These are phyloP conservation scores for Petrophora chlorosata DNA, from an alignment of 2,888 invertebrate genomes.

Conservation along the genomic window DNA sequence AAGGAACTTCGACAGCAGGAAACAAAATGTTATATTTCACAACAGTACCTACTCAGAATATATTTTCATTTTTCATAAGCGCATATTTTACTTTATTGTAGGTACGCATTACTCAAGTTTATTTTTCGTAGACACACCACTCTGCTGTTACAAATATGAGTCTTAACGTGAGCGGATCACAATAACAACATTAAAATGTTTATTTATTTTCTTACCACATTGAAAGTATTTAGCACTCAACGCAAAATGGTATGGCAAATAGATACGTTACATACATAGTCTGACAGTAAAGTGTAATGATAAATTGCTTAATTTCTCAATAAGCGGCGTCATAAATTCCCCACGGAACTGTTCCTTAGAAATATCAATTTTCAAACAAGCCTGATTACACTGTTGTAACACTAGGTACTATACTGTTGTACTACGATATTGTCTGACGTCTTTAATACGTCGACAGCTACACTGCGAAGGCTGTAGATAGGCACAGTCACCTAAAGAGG, in stretches of 20 bases:
- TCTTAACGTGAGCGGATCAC: too few species aligned
- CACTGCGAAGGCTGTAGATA: slow-evolving; percentile 19
- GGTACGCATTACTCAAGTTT: too few species aligned
- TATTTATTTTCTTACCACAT: too few species aligned
- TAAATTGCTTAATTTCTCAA: slow-evolving; percentile 3
- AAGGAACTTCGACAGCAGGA: slow-evolving; percentile 4
- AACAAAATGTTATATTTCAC: too few species aligned
- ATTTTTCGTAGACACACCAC: too few species aligned
- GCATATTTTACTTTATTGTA: too few species aligned
- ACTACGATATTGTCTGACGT: too few species aligned
- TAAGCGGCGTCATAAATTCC: slow-evolving; percentile 25
- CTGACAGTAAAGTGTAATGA: background rate
- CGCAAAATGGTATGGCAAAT: background rate
- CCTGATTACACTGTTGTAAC: slow-evolving; percentile 26
- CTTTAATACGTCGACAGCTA: slow-evolving; percentile 14
- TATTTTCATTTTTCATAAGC: too few species aligned
- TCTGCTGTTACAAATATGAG: too few species aligned
- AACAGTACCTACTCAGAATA: too few species aligned
- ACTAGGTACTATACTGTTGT: too few species aligned
- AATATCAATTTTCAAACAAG: slow-evolving; percentile 30
- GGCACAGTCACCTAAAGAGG: slow-evolving; percentile 17
- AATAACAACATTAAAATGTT: too few species aligned
- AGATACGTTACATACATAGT: slow-evolving; percentile 2
- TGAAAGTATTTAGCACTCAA: background rate
- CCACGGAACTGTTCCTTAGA: slow-evolving; percentile 30